phyloP scores from a whole-genome alignment of 2,797 vertebrate species.

The Pitangus sulphuratus region DNA sequence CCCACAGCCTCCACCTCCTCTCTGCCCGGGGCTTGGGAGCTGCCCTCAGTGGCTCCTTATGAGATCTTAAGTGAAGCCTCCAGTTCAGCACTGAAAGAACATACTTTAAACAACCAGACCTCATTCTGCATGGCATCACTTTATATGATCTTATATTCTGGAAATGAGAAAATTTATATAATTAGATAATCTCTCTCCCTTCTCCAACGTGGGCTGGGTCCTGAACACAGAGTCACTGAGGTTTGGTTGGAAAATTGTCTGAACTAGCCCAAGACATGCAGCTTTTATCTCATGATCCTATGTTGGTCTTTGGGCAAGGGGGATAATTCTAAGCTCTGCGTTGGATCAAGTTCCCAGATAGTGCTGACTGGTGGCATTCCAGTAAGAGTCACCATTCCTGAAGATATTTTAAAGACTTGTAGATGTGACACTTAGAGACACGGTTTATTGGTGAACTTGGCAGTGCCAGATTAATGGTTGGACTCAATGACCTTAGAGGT shows the following conservation, averaged over 20 bases:
- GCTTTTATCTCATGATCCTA: neutral
- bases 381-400: neutral
- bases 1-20: neutral
- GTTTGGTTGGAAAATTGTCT: neutral
- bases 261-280: neutral
- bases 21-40: rapidly evolving
- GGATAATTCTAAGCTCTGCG: neutral
- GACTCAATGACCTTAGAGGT: rapidly evolving
- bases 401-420: neutral
- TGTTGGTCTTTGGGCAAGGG: neutral
- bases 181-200: neutral
- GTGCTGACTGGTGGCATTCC: neutral
- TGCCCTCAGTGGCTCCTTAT: neutral
- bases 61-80: neutral
- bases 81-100: neutral
- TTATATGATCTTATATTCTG: neutral
- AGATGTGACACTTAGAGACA: neutral
- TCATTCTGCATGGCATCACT: neutral
- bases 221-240: neutral
- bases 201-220: neutral
- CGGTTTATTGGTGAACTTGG: neutral
- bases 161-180: neutral
- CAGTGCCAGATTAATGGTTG: neutral
- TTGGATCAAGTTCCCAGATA: neutral
- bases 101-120: neutral